These are phyloP conservation scores for Papilio helenus DNA, from an alignment of 1,140 invertebrate species.

Conservation along the genomic window DNA sequence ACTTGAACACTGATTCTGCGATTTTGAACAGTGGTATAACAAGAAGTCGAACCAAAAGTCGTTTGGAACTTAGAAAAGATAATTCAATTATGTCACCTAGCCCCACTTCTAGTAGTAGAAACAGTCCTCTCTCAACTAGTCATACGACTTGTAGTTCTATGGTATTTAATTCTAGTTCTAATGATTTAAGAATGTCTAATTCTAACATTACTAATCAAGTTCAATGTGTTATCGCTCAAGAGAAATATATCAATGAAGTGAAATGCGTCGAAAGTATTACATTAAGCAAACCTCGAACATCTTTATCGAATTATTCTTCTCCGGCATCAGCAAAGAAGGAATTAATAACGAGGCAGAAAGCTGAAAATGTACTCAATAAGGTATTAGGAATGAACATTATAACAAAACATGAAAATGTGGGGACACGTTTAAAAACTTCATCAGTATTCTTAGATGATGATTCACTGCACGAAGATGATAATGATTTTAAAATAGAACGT, in stretches of 20 bases:
- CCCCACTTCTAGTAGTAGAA: conserved; percentile 79
- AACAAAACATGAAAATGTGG: conserved; percentile 76
- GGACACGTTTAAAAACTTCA: conserved; percentile 72
- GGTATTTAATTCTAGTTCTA: conserved; percentile 81
- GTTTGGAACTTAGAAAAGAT: conserved; percentile 75
- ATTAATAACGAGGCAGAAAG: conserved; percentile 75
- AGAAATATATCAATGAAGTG: conserved; percentile 81
- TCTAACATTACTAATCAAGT: conserved; percentile 80
- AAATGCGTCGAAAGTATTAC: conserved; percentile 81
- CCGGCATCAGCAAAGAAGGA: conserved; percentile 69
- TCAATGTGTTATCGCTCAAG: conserved; percentile 82
- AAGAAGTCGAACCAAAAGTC: conserved; percentile 70
- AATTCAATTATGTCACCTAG: conserved; percentile 73
- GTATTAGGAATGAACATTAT: conserved; percentile 80
- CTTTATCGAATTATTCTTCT: conserved; percentile 62
- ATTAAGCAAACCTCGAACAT: conserved; percentile 70
- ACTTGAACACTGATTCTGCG: conserved; percentile 75
- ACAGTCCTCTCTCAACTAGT: conserved; percentile 80
- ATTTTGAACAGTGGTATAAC: conserved; percentile 65
- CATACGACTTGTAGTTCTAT: conserved; percentile 82
- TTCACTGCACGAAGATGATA: conserved; percentile 74
- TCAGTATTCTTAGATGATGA: conserved; percentile 79
- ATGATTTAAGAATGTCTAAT: conserved; percentile 78
- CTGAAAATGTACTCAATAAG: conserved; percentile 78
- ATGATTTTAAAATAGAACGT: conserved; percentile 75